Percentiles rank a stretch among this genome's conserved stretches.
Conservation (phyloP, 2,113 vertebrate species). For the Eclectus roratus region DNA sequence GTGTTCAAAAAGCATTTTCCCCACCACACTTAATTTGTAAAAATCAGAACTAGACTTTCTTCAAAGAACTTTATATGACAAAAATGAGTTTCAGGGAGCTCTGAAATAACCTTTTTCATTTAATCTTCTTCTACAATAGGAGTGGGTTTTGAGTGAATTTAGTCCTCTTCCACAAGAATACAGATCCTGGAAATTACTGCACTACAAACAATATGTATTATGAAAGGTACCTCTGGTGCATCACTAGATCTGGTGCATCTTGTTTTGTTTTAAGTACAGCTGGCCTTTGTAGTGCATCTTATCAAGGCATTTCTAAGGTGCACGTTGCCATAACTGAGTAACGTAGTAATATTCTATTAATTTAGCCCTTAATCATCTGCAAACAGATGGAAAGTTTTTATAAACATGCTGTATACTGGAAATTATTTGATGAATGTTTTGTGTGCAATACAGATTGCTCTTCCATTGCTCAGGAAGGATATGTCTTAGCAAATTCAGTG, state of each 20-base stretch:
- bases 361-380: not conserved
- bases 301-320: not conserved
- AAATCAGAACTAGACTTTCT: not conserved
- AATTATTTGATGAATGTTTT: not conserved
- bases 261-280: not conserved
- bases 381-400: conserved; percentile 22
- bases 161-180: not conserved
- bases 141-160: not conserved
- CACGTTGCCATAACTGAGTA: not conserved
- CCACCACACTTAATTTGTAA: not conserved
- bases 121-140: not conserved
- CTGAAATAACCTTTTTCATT: not conserved
- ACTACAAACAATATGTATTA: not conserved
- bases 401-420: not conserved
- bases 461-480: not conserved
- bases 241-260: not conserved
- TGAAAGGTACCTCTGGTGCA: not conserved
- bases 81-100: not conserved
- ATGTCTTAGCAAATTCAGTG: not conserved
- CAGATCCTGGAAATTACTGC: not conserved
- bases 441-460: not conserved
- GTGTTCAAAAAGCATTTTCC: not conserved
- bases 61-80: not conserved
- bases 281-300: not conserved
- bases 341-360: not conserved